These are phyloP conservation scores for Cataglyphis cursor DNA, from an alignment of 2,888 invertebrate species.

Conservation along the genomic window DNA sequence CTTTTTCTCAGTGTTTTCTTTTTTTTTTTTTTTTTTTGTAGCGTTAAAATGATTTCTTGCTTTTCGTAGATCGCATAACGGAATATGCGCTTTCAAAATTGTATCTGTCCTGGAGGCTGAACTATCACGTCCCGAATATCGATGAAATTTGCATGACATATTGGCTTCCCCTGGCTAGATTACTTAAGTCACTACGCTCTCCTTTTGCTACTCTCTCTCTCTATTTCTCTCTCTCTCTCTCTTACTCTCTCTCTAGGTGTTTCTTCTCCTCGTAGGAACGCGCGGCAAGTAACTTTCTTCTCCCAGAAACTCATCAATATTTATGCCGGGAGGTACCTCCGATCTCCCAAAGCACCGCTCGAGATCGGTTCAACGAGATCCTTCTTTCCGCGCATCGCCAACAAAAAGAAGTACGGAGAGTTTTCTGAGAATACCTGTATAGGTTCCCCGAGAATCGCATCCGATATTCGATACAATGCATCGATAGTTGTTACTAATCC, in stretches of 20 bases:
- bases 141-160: conserved; percentile 21
- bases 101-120: neutral
- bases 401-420: neutral
- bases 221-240: neutral
- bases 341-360: conserved; percentile 38
- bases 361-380: conserved; percentile 27
- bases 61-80: neutral
- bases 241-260: neutral
- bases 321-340: conserved; percentile 27
- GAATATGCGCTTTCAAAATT: neutral
- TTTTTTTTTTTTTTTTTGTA: neutral
- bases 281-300: conserved; percentile 37
- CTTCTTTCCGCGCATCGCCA: neutral
- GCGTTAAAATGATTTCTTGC: neutral
- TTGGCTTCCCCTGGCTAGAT: conserved; percentile 24
- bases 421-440: neutral
- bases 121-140: conserved; percentile 7
- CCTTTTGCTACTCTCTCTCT: neutral
- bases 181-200: conserved; percentile 18
- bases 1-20: neutral
- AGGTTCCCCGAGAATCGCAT: neutral
- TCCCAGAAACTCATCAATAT: conserved; percentile 39
- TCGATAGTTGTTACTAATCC: neutral
- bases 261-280: conserved; percentile 5
- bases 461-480: neutral